phyloP scores from a whole-genome alignment of 1,140 invertebrate species.

The Drosophila rufa region DNA sequence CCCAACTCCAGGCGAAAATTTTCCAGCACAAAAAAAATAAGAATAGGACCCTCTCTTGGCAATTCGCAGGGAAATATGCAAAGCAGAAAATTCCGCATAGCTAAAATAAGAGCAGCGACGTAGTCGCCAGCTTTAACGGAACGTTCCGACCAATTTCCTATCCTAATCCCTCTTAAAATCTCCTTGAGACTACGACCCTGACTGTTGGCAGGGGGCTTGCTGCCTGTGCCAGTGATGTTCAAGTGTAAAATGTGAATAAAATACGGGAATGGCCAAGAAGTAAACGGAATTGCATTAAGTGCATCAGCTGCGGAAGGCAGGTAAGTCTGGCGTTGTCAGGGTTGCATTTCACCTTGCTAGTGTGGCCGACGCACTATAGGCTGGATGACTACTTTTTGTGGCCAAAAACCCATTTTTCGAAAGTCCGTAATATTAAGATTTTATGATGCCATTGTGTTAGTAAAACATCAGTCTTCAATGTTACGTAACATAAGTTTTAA shows the following conservation, averaged over 20 bases:
- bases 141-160: conserved; percentile 17
- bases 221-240: conserved; percentile 5
- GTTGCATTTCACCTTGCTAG: conserved; percentile 38
- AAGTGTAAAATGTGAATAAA: conserved; percentile 52
- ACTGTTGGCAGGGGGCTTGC: not conserved
- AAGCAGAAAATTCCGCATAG: conserved; percentile 56
- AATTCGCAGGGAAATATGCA: conserved; percentile 54
- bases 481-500: too few relatives aligned
- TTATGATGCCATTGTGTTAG: too few relatives aligned
- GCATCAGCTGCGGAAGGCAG: conserved; percentile 22
- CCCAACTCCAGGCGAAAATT: conserved; percentile 42
- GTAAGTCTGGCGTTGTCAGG: not conserved
- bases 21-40: conserved; percentile 4
- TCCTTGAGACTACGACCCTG: conserved; percentile 9
- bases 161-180: conserved; percentile 27
- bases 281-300: conserved; percentile 65
- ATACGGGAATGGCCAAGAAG: conserved; percentile 39
- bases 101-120: conserved; percentile 11
- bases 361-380: conserved; percentile 15
- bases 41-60: conserved; percentile 8
- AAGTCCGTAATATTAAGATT: too few relatives aligned
- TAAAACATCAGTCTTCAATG: too few relatives aligned
- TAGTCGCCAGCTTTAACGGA: conserved; percentile 6
- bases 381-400: too few relatives aligned
- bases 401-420: too few relatives aligned